Evolutionary conservation across 2,797 vertebrate genomes (phyloP).

Genomic region (Oreochromis mossambicus): DNA sequence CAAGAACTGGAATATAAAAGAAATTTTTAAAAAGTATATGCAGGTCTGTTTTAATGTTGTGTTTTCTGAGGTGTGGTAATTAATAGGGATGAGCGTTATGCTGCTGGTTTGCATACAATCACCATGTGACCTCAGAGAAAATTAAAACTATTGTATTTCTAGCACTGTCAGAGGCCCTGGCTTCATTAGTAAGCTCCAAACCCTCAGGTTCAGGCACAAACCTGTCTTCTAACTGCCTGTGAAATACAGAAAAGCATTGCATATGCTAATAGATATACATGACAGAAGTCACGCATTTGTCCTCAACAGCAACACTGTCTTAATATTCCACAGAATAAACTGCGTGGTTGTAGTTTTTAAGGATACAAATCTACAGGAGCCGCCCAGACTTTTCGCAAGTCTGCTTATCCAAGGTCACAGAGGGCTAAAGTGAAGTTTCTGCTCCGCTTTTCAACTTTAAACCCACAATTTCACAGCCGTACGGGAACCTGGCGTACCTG

Average conservation of each 20-base stretch:
- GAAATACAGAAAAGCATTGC: constrained; percentile 24
- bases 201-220: constrained; percentile 2
- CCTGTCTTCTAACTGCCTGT: constrained; percentile 33
- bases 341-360: neutral
- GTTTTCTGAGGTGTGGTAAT: constrained; percentile 28
- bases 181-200: constrained; percentile 39
- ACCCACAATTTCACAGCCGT: neutral
- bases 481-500: constrained; percentile 71
- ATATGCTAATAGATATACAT: constrained; percentile 33
- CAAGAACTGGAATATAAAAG: neutral
- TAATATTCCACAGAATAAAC: neutral
- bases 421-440: neutral
- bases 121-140: constrained; percentile 33
- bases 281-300: neutral
- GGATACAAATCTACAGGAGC: neutral
- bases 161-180: constrained; percentile 4
- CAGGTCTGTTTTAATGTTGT: neutral
- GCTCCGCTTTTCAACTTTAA: neutral
- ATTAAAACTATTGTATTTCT: constrained; percentile 18
- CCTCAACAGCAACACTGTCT: neutral
- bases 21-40: neutral
- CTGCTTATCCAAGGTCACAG: neutral
- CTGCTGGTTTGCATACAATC: constrained; percentile 25
- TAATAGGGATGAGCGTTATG: neutral
- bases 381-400: neutral